Evolutionary conservation across 1,140 invertebrate genomes (phyloP), one percentile per base, ranked within the genome.

Genomic region (Microplitis demolitor): DNA sequence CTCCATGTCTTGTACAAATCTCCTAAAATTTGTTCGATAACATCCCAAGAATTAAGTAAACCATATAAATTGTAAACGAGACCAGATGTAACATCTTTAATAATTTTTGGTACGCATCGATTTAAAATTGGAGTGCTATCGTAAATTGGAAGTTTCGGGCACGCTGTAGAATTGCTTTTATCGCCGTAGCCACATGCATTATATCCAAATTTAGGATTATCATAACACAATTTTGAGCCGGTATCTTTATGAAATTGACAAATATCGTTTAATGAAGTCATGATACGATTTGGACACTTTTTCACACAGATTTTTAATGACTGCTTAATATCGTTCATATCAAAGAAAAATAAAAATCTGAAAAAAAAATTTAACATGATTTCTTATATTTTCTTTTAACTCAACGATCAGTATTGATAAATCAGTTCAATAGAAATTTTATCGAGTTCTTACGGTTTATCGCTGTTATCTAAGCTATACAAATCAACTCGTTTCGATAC

Each of bases 301-400:
- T 94, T 93, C 0, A 98, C 96, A 87, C 97, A 98, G 73, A 98
- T 93, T 86, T 96, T 94, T 31, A 96, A 84, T 0, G 95, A 93
- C 54, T 92, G 89, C 56, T 90, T 89, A 1, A 96, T 87, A 80
- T 97, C 90, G 69, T 88, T 90, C 3, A 95, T 88, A 85, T 97
- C 92, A 84, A 97, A 90, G 82, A 94, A 97, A 77, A 97, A 94
- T 33, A 98, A 86, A 81, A 91, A 95, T 35, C 91, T 92, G 78
- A 60, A 88, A 84, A 63, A 74, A 70, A 63, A 51, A 33, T 56
- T 16, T 67, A 34, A 33, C 14, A 31, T 45, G 4, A 50, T 54
- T 33, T 70, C 14, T 6, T 34, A 54, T 11, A 34, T 64, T 69
- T 69, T 63, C 31, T 14, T 45, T 35, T 14, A 9, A 45, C 11